Evolutionary conservation across 2,797 vertebrate genomes (phyloP), one percentile per base, ranked within the genome.

Genomic region (Coccyzus lansbergi): DNA sequence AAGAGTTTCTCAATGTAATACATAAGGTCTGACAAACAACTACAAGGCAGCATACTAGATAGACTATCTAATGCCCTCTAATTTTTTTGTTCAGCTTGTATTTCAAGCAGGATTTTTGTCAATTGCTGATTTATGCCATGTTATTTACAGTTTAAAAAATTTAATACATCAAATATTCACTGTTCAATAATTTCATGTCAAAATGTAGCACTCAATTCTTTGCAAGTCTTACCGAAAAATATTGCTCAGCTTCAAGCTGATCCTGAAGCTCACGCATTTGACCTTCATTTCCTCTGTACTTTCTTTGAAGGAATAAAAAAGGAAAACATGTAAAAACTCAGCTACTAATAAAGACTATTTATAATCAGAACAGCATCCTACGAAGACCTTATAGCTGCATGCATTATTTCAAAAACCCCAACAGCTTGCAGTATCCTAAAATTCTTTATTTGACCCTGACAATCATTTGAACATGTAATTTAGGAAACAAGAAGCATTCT

Each of bases 221-320:
- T 22, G 17, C 6, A 72, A 82, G 28, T 97, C 99, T 99, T 98
- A 99, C 99, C 96, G 99, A 99, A 97, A 99, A 99, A 98, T 99
- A 99, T 92, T 99, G 99, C 97, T 99, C 99, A 36, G 99, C 99
- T 97, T 99, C 99, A 91, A 99, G 99, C 88, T 99, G 99, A 98
- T 99, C 99, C 97, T 99, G 99, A 94, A 99, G 98, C 97, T 99
- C 99, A 96, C 99, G 98, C 99, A 99, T 99, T 97, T 99, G 99
- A 95, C 99, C 99, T 97, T 99, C 99, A 91, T 99, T 99, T 97
- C 99, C 99, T 98, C 99, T 98, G 96, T 99, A 99, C 76, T 99
- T 99, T 97, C 99, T 98, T 95, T 80, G 86, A 79, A 86, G 22
- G 48, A 92, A 94, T 26, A 83, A 85, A 94, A 95, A 92, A 76